Percentiles rank a stretch among this genome's conserved stretches.
Evolutionary conservation across 1,140 invertebrate genomes (phyloP).

Genomic region (Zaprionus kolodkinae): DNA sequence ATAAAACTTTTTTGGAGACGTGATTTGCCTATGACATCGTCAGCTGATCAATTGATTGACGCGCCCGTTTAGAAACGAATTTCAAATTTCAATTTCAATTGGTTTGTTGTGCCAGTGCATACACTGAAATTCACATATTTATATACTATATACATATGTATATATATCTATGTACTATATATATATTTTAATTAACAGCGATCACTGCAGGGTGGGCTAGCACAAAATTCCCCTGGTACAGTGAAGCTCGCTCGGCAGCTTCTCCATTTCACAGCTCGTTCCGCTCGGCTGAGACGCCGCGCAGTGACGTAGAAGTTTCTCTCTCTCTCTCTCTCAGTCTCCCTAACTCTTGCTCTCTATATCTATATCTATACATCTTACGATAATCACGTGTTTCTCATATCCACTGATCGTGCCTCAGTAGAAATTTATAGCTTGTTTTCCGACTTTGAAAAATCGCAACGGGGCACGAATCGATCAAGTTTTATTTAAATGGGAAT

Average conservation of each 20-base stretch:
- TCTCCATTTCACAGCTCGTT: conserved; percentile 19
- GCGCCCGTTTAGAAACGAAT: conserved; percentile 19
- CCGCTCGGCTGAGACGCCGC: conserved; percentile 18
- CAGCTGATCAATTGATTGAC: conserved; percentile 64
- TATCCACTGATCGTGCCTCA: background rate
- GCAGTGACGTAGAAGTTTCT: background rate
- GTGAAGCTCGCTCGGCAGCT: conserved; percentile 14
- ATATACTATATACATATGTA: background rate
- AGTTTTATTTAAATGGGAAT: background rate
- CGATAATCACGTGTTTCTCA: background rate
- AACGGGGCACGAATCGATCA: background rate
- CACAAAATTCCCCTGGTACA: conserved; percentile 1
- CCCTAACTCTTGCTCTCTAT: too few relatives aligned
- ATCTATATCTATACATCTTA: background rate
- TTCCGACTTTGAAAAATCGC: background rate
- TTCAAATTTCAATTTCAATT: conserved; percentile 61
- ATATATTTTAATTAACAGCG: conserved; percentile 49
- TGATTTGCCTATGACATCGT: conserved; percentile 35
- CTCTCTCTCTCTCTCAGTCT: background rate
- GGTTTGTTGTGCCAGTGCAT: conserved; percentile 52
- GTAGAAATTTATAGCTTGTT: background rate
- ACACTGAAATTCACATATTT: background rate
- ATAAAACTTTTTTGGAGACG: conserved; percentile 12
- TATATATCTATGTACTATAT: conserved; percentile 2
- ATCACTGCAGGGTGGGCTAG: background rate